Evolutionary conservation across 2,113 vertebrate genomes (phyloP).

Genomic region (Brachypteracias leptosomus): DNA sequence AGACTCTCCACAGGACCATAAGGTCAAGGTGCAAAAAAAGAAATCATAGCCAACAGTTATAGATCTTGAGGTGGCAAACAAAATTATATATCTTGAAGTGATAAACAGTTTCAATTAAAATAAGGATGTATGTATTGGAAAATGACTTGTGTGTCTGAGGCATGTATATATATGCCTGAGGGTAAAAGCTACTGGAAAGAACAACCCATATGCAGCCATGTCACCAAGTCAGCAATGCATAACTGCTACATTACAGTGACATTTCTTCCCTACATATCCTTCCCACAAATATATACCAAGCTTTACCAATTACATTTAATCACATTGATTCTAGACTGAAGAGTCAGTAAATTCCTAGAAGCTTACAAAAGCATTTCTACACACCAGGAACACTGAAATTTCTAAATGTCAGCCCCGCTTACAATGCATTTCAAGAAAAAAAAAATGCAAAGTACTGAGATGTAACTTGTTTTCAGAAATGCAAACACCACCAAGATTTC

Average conservation of each 20-base stretch:
- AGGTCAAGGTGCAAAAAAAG: neutral
- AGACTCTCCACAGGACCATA: neutral
- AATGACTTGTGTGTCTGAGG: neutral
- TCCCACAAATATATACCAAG: neutral
- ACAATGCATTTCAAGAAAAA: neutral
- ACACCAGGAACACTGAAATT: neutral
- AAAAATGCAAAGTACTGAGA: neutral
- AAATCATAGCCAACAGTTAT: neutral
- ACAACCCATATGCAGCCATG: neutral
- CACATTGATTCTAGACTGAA: neutral
- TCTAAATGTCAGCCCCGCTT: neutral
- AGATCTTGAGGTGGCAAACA: neutral
- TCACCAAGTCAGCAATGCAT: neutral
- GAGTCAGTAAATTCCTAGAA: neutral
- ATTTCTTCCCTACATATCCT: neutral
- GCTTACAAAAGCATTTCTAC: neutral
- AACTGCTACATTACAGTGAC: neutral
- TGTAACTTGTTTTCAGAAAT: neutral
- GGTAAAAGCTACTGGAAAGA: neutral
- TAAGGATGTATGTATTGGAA: neutral
- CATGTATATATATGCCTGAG: neutral
- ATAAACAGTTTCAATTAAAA: neutral
- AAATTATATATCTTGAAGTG: neutral
- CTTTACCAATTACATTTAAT: neutral
- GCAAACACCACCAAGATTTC: neutral